Percentiles rank a stretch among this genome's conserved stretches.
These are phyloP conservation scores for Pocillopora damicornis DNA, from an alignment of 64 coral and sea anemone genomes.

Conservation along the genomic window DNA sequence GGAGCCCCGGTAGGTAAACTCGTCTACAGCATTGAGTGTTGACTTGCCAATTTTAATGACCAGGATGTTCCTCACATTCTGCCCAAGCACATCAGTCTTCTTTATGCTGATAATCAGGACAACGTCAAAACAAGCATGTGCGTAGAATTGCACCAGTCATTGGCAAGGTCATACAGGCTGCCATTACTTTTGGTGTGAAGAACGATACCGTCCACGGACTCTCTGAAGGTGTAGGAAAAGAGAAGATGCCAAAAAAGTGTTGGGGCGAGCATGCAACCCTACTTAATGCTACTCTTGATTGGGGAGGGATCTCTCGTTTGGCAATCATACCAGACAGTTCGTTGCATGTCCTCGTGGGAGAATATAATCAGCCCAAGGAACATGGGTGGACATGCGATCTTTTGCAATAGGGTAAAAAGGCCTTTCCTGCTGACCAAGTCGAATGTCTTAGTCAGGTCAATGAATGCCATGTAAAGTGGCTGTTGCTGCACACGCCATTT, in stretches of 20 bases:
- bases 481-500: too few species aligned
- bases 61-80: background rate
- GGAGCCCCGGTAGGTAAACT: slow-evolving; percentile 16
- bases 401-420: too few species aligned
- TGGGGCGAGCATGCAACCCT: background rate
- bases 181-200: slow-evolving; percentile 7
- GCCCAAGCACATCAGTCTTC: slow-evolving; percentile 18
- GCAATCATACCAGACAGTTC: background rate
- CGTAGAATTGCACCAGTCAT: slow-evolving; percentile 1
- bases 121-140: background rate
- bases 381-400: too few species aligned
- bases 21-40: background rate
- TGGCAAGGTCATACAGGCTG: slow-evolving; percentile 12
- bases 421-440: too few species aligned
- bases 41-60: background rate
- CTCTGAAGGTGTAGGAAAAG: background rate
- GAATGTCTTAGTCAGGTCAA: too few species aligned
- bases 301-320: background rate
- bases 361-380: background rate
- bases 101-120: slow-evolving; percentile 1
- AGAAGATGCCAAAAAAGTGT: background rate
- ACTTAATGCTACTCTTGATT: background rate
- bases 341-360: slow-evolving; percentile 16
- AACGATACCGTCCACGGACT: background rate
- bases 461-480: too few species aligned